Percentiles rank a stretch among this genome's conserved stretches.
phyloP scores from a whole-genome alignment of 2,888 invertebrate species.

The Willowsia nigromaculata region DNA sequence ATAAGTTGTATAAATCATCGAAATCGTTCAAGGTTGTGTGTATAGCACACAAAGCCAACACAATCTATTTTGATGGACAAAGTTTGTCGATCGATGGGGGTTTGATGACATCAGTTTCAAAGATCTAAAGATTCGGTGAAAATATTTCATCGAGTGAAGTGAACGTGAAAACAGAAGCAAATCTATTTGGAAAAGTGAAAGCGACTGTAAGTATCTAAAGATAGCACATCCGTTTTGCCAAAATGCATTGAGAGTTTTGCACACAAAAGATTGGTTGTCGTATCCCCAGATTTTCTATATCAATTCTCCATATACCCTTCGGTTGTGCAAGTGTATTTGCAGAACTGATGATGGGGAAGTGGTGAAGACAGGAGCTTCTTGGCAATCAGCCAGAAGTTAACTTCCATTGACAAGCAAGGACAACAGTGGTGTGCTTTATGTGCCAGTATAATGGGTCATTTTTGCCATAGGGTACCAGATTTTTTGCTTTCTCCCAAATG shows the following conservation, averaged over 20 bases:
- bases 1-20: background rate
- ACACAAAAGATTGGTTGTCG: too few relatives aligned
- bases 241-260: too few relatives aligned
- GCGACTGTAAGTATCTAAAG: background rate
- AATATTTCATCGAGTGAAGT: background rate
- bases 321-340: too few relatives aligned
- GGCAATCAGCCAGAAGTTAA: slow-evolving; percentile 9
- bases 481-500: background rate
- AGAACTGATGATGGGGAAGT: background rate
- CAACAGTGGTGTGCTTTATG: slow-evolving; percentile 11
- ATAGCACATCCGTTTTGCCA: background rate
- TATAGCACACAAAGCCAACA: background rate
- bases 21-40: background rate
- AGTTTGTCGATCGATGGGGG: background rate
- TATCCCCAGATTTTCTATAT: too few relatives aligned
- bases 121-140: background rate
- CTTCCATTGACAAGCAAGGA: slow-evolving; percentile 21
- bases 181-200: background rate
- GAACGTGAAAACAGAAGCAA: background rate
- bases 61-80: background rate
- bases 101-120: background rate
- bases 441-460: slow-evolving; percentile 5
- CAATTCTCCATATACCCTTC: too few relatives aligned
- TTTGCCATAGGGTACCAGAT: background rate
- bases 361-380: background rate